Evolutionary conservation across 2,888 invertebrate genomes (phyloP).

Genomic region (Buathra laborator): DNA sequence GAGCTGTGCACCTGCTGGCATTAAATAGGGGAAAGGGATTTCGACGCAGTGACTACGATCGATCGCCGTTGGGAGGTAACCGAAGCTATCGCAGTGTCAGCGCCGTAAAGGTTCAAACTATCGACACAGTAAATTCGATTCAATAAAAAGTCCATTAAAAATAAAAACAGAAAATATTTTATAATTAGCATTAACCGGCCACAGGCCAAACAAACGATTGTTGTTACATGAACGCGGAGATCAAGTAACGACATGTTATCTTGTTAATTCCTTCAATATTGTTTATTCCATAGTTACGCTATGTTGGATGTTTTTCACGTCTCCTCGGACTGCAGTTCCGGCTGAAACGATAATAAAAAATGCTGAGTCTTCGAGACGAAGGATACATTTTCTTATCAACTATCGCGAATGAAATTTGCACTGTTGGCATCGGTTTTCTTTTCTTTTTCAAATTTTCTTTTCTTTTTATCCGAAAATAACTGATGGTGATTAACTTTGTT

Average conservation of each 20-base stretch:
- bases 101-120: not conserved
- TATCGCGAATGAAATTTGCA: not conserved
- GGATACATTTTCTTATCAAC: not conserved
- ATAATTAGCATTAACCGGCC: constrained; percentile 27
- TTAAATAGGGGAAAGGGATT: not conserved
- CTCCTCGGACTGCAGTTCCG: constrained; percentile 78
- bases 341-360: constrained; percentile 75
- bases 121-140: not conserved
- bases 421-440: no score
- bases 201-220: not conserved
- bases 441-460: no score
- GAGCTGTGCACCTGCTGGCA: constrained; percentile 13
- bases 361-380: not conserved
- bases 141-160: not conserved
- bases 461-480: no score
- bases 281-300: not conserved
- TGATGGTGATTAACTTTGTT: no score
- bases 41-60: constrained; percentile 1
- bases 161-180: constrained; percentile 33
- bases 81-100: not conserved
- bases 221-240: constrained; percentile 25
- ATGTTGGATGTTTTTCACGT: constrained; percentile 69
- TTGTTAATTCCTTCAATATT: not conserved
- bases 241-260: constrained; percentile 14
- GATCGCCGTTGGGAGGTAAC: constrained; percentile 12